These are phyloP conservation scores for Pachliopta kotzebuea DNA, from an alignment of 2,888 invertebrate species.

Conservation along the genomic window DNA sequence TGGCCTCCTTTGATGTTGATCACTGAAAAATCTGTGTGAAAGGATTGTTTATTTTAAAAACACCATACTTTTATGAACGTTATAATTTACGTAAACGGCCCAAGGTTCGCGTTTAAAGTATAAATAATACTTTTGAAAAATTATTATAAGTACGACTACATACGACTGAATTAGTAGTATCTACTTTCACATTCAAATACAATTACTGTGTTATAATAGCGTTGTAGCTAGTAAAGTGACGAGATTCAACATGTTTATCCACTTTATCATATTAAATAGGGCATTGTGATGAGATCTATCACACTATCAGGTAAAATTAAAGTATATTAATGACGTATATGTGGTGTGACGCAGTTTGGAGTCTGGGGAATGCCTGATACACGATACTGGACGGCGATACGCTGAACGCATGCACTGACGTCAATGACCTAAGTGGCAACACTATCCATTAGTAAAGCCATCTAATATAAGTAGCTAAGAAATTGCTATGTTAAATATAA, in stretches of 20 bases:
- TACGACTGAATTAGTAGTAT: no score
- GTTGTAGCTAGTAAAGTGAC: no score
- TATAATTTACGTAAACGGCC: not conserved
- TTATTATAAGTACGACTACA: no score
- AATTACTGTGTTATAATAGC: no score
- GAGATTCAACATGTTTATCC: no score
- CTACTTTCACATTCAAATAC: no score
- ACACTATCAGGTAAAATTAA: not conserved
- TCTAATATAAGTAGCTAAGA: conserved; percentile 13
- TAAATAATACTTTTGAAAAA: no score
- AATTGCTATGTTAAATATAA: conserved; percentile 3
- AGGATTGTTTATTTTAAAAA: not conserved
- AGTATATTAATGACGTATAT: not conserved
- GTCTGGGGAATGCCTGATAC: conserved; percentile 21
- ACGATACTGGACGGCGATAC: conserved; percentile 6
- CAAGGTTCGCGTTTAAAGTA: no score
- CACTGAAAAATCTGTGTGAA: conserved; percentile 6
- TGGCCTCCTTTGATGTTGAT: conserved; percentile 25
- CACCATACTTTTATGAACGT: conserved; percentile 4
- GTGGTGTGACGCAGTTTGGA: conserved; percentile 22
- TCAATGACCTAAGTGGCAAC: conserved; percentile 29
- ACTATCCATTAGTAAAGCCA: conserved; percentile 25
- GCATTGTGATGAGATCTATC: no score
- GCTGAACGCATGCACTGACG: conserved; percentile 22
- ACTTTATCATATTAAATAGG: no score